Conservation (phyloP, 2,888 invertebrate species). For the Empis livida region DNA sequence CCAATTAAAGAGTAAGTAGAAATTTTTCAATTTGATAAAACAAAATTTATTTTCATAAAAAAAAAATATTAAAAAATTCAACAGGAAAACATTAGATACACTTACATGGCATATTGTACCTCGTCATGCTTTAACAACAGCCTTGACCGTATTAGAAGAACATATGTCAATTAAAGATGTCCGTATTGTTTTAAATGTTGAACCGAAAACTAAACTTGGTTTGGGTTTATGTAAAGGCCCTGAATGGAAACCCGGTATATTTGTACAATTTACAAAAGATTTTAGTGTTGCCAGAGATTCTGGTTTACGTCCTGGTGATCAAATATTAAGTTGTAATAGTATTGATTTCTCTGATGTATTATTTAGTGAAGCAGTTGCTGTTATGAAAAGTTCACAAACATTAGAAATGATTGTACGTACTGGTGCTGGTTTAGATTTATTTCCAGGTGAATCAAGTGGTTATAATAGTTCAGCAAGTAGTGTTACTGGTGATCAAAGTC, state of each 20-base stretch:
- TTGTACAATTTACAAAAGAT: constrained; percentile 79
- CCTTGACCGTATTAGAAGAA: constrained; percentile 15
- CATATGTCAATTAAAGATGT: constrained; percentile 43
- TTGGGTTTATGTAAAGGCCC: constrained; percentile 81
- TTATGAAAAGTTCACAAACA: constrained; percentile 65
- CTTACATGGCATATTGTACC: constrained; percentile 73
- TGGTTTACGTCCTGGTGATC: constrained; percentile 80
- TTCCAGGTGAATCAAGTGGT: constrained; percentile 70
- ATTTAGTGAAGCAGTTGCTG: constrained; percentile 71
- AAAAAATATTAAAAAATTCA: constrained; percentile 7
- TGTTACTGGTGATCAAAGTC: constrained; percentile 60
- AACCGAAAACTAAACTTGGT: constrained; percentile 70
- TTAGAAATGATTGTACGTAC: constrained; percentile 65
- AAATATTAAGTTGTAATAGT: constrained; percentile 81
- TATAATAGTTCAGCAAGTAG: constrained; percentile 77
- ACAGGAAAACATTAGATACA: constrained; percentile 58
- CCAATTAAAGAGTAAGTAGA: constrained; percentile 86
- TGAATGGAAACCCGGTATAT: constrained; percentile 76
- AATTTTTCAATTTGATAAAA: background rate
- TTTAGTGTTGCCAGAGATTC: constrained; percentile 80
- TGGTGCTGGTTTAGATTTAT: constrained; percentile 64
- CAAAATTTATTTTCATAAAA: background rate
- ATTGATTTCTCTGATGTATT: constrained; percentile 61
- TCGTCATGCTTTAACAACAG: constrained; percentile 6
- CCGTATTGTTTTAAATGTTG: constrained; percentile 63